Evolutionary conservation across 2,888 invertebrate genomes (phyloP), one percentile per base, ranked within the genome.

Genomic region (Polydrusus cervinus): DNA sequence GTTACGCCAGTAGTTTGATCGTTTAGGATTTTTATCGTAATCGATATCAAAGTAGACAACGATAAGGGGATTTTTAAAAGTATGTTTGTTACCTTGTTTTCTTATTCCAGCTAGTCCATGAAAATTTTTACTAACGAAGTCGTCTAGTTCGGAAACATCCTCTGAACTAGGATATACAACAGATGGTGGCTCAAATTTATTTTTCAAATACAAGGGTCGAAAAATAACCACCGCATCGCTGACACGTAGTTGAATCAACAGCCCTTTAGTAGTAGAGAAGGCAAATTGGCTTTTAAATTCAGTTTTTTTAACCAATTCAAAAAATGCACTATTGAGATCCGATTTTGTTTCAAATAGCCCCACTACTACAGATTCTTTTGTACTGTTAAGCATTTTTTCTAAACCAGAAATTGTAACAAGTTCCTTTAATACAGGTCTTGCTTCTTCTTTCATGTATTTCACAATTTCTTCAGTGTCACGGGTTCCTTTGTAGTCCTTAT

Each of bases 1-100:
- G 89, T 98, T 98, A 83, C 98, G 94, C 98, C 99, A 99, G 90
- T 99, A 99, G 89, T 99, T 98, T 65, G 98, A 97, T 60, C 97
- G 98, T 89, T 99, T 99, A 25, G 94, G 90, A 87, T 99, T 99
- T 89, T 98, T 98, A 25, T 53, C 25, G n/a, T 53, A 53, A 20
- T 53, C 53, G 13, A 53, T 97, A 80, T 90, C 91, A 87, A 93
- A 99, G 88, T 96, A 99, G 34, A 95, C 98, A 68, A 97, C 93
- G 51, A 99, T 91, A 77, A 97, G 87, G 1, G 99, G 99, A 84
- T 93, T 93, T 82, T 91, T 91, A 90, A 99, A 99, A 83, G 97
- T 96, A 68, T 90, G 91, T 3, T 90, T 88, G 85, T 95, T 95
- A 81, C 96, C 30, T 3, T n/a, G 11, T 13, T 16, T 53, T 25